Percentiles rank a stretch among this genome's conserved stretches.
Evolutionary conservation across 1,140 invertebrate genomes (phyloP).

Genomic region (Trissolcus basalis): DNA sequence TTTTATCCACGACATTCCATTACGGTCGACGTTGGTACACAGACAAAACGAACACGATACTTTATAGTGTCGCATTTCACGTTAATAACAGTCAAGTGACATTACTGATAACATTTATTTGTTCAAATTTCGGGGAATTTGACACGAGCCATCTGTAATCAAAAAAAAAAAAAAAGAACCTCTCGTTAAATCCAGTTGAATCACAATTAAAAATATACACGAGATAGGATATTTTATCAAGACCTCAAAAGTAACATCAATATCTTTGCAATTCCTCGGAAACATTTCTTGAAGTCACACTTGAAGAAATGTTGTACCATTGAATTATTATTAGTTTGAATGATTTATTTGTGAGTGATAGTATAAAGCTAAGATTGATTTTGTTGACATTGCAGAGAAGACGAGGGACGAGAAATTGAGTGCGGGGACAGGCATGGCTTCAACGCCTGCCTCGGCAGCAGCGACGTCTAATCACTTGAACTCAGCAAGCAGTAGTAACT

Average conservation of each 20-base stretch:
- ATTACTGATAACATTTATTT: constrained; percentile 14
- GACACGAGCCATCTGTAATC: neutral
- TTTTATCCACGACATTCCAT: too few species aligned
- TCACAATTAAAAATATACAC: constrained; percentile 16
- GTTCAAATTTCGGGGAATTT: constrained; percentile 21
- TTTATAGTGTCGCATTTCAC: constrained; percentile 36
- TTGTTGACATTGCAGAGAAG: constrained; percentile 80
- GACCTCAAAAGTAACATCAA: too few species aligned
- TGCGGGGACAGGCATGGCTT: constrained; percentile 75
- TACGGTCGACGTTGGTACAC: too few species aligned
- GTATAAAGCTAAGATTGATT: too few species aligned
- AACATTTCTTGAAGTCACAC: too few species aligned
- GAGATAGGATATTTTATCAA: constrained; percentile 37
- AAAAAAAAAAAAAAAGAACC: neutral
- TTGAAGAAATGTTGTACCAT: too few species aligned
- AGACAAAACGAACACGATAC: too few species aligned
- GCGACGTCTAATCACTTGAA: constrained; percentile 67
- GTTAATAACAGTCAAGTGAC: constrained; percentile 15
- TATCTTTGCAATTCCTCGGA: too few species aligned
- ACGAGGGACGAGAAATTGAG: constrained; percentile 79
- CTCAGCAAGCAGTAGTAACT: constrained; percentile 43
- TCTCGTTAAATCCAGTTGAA: constrained; percentile 14
- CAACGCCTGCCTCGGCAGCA: constrained; percentile 74
- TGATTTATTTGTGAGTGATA: too few species aligned
- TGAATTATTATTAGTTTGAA: too few species aligned